Base-by-base conservation (phyloP, 2,888 invertebrate species). In the Parasteatoda lunata region DNA sequence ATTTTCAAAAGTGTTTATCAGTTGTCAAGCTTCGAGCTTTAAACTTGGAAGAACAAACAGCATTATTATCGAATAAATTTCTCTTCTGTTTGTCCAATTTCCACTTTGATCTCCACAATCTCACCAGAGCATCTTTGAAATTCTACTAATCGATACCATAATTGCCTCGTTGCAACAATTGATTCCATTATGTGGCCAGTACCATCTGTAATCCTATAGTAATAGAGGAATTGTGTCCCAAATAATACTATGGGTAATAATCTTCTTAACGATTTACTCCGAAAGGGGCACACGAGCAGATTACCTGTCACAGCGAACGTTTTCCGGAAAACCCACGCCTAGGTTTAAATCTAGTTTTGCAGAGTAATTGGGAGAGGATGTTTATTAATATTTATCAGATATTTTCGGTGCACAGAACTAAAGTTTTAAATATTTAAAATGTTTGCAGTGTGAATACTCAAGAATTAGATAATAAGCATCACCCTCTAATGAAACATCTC, bases 211-310 rank as follows among this genome's bases (percentile, higher is more conserved):
- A 81, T 75, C 81, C 73, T 45, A n/a, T n/a, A n/a, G 9, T 66
- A 68, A 69, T 72, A 52, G 79, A 11, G 48, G 75, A 45, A 81
- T 75, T 81, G 81, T 81, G 81, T 68, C 66, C 54, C 68, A 48
- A 75, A 59, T 69, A 75, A 70, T 75, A 45, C 68, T 75, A 70
- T 30, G 54, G 75, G 73, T 75, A 30, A 54, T 81, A 81, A 81
- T 75, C 81, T 81, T 75, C 81, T 81, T 81, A 81, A 81, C 81
- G 78, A 77, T 68, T 68, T 59, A 59, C 72, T 51, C 54, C 52
- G 9, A 64, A 8, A n/a, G 52, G 68, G n/a, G 54, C 52, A 52
- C 30, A 15, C 9, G 8, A 15, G 75, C 52, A 81, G 81, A 81
- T 81, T 81, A 81, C 64, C 54, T 51, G 15, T 15, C 64, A 76